Base-by-base conservation (phyloP, 2,888 invertebrate genomes). In the Lissonota sp. region DNA sequence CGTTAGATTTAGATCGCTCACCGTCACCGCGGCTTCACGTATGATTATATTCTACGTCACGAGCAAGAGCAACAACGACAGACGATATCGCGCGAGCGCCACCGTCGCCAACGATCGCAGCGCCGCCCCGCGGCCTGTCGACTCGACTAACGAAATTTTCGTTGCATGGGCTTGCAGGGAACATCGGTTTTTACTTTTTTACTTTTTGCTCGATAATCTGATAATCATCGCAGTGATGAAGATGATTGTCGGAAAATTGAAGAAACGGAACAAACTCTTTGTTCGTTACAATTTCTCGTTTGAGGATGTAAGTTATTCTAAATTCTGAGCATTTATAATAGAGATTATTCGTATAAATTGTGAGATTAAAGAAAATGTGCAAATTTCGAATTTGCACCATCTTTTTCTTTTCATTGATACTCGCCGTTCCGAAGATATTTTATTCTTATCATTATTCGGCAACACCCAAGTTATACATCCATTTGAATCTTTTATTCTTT, bases 381-480 rank as follows among this genome's bases (percentile, higher is more conserved):
- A 14, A 49, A 53, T n/a, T n/a, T 16, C 42, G 0, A 39, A 37
- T n/a, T 60, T 26, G 26, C 26, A 26, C 3, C 3, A 26, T 26
- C 26, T 26, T 26, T 26, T 26, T 26, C 26, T 44, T 75, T 71
- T 77, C 58, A 62, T 81, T 74, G 46, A 81, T 66, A 82, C 72
- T 82, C 82, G 69, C 78, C 84, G 80, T 76, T 71, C 44, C 72
- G 55, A 73, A 73, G 75, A 72, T 80, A 82, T 82, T 84, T 80
- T 78, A 82, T 82, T 83, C 80, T 66, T 77, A 81, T 66, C 73
- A 71, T 73, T 60, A 64, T 62, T 73, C 66, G 78, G 49, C 74
- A 78, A 66, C 70, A 67, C 70, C 75, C 72, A 80, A 69, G 66
- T 79, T 66, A 72, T 67, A 69, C 67, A 75, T 74, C 70, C 73